phyloP scores from a whole-genome alignment of 2,888 invertebrate genomes.

The Tipula confusa region DNA sequence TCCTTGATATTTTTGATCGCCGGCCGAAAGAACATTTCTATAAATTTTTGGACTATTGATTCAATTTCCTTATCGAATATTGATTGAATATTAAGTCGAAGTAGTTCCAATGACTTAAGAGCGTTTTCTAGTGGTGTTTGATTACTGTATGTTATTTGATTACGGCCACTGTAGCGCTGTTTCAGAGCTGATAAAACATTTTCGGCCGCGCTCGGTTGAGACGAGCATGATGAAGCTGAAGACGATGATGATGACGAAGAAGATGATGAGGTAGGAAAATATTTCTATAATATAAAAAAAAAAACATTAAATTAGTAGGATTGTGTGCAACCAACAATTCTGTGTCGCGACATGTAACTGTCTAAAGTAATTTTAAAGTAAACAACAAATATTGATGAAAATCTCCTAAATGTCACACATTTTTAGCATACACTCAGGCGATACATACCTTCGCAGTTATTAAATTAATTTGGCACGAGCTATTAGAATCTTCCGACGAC shows the following conservation, averaged over 20 bases:
- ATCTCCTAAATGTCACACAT: neutral
- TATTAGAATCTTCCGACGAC: conserved; percentile 49
- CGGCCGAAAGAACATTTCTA: conserved; percentile 59
- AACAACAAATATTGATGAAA: too few relatives aligned
- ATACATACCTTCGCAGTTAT: conserved; percentile 37
- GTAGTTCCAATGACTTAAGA: conserved; percentile 54
- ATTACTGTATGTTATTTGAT: conserved; percentile 38
- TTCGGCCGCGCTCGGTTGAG: conserved; percentile 45
- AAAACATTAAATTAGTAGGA: neutral
- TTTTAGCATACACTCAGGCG: neutral
- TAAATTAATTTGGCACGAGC: conserved; percentile 46
- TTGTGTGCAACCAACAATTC: too few relatives aligned
- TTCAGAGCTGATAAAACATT: conserved; percentile 44
- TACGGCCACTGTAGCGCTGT: conserved; percentile 43
- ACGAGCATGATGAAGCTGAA: neutral
- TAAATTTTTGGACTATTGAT: conserved; percentile 56
- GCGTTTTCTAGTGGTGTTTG: conserved; percentile 44
- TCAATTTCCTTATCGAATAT: conserved; percentile 59
- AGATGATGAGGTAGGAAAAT: neutral
- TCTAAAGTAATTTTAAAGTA: too few relatives aligned
- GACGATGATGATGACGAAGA: neutral
- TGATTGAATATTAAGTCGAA: conserved; percentile 58
- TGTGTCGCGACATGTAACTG: too few relatives aligned
- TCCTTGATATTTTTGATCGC: conserved; percentile 59
- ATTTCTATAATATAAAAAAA: neutral